phyloP scores from a whole-genome alignment of 1,140 invertebrate genomes.

The Drosophila guanche region DNA sequence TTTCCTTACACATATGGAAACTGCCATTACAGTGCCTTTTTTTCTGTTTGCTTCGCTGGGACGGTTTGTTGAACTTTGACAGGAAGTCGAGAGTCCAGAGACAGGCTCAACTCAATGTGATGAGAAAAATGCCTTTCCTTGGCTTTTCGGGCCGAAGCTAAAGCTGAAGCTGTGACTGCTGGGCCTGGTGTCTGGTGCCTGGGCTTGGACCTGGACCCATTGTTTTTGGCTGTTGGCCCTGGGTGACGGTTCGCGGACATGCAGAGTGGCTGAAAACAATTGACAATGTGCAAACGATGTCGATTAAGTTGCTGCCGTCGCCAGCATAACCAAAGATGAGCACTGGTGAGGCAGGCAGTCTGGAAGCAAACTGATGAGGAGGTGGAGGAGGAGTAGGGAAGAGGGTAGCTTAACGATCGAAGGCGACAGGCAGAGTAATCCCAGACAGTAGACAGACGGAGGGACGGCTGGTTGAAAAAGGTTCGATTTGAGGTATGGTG shows the following conservation, averaged over 20 bases:
- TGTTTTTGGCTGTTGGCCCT: slow-evolving; percentile 22
- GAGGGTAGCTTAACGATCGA: slow-evolving; percentile 62
- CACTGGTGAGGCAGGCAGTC: slow-evolving; percentile 7
- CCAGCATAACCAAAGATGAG: slow-evolving; percentile 32
- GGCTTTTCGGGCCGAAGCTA: slow-evolving; percentile 43
- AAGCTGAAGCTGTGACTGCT: slow-evolving; percentile 3
- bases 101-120: slow-evolving; percentile 59
- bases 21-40: slow-evolving; percentile 67
- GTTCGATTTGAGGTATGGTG: slow-evolving; percentile 36
- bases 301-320: slow-evolving; percentile 77
- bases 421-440: slow-evolving; percentile 71
- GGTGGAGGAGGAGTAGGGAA: not conserved
- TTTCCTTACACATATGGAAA: slow-evolving; percentile 71
- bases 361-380: not conserved
- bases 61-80: slow-evolving; percentile 80
- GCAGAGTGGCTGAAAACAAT: slow-evolving; percentile 76
- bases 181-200: not conserved
- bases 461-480: not conserved
- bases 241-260: slow-evolving; percentile 74
- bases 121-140: slow-evolving; percentile 17
- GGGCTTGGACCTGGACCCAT: slow-evolving; percentile 28
- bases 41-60: slow-evolving; percentile 58
- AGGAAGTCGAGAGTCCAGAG: slow-evolving; percentile 71
- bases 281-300: slow-evolving; percentile 80
- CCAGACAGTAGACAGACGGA: slow-evolving; percentile 12